phyloP scores from a whole-genome alignment of 1,140 invertebrate species.

The Neodiprion pinetum region DNA sequence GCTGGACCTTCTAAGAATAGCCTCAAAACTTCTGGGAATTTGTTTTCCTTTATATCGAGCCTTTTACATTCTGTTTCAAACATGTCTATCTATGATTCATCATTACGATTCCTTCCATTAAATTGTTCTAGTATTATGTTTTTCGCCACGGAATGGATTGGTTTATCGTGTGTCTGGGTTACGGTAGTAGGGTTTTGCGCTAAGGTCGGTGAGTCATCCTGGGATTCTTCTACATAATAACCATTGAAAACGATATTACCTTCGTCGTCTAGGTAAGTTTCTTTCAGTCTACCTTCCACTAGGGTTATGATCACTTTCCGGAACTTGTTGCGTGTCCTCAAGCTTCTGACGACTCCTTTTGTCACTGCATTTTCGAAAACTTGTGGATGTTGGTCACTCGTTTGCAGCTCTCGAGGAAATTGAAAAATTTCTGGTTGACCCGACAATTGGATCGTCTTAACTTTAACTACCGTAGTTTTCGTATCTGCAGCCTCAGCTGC shows the following conservation, averaged over 20 bases:
- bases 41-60: constrained; percentile 19
- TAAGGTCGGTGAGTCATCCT: not conserved
- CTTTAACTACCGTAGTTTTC: not conserved
- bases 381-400: no score
- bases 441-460: constrained; percentile 25
- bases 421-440: not conserved
- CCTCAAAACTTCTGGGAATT: constrained; percentile 13
- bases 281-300: constrained; percentile 17
- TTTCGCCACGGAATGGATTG: not conserved
- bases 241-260: constrained; percentile 19
- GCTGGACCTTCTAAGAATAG: constrained; percentile 17
- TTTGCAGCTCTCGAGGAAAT: no score
- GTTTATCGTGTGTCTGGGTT: no score
- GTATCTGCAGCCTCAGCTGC: not conserved
- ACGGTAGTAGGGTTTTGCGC: not conserved
- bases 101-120: constrained; percentile 14
- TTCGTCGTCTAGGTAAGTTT: constrained; percentile 23
- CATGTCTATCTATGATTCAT: not conserved
- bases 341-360: no score
- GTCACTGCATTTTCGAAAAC: no score
- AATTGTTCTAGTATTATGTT: constrained; percentile 20
- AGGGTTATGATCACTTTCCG: constrained; percentile 15
- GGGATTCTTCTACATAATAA: constrained; percentile 17
- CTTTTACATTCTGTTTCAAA: constrained; percentile 17
- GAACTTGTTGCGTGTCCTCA: no score